Base-by-base conservation (phyloP, 2,797 vertebrate genomes). In the Pipistrellus kuhlii region DNA sequence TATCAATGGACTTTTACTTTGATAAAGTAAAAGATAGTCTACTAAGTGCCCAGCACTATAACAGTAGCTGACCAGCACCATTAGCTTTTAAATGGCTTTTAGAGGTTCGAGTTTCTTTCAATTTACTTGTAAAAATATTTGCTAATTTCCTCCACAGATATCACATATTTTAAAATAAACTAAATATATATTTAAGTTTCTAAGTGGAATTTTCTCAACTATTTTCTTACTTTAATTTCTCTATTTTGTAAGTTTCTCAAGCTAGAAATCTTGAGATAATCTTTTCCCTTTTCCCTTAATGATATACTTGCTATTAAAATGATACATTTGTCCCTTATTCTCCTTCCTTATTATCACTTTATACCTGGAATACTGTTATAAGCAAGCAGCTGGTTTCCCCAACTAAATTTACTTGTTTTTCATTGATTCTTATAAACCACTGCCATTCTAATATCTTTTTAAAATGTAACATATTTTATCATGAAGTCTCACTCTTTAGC, bases 201-300 rank as follows among this genome's bases (percentile, higher is more conserved):
- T 68, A 76, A 73, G 23, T 25, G 51, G 18, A 85, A 82, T 90
- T 77, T 68, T 81, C 76, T 85, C 25, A 93, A 87, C 46, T 85
- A 59, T 55, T 83, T 97, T 64, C 35, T 88, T 59, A 46, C 10
- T 85, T 32, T 2, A 62, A 69, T 78, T 94, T 93, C 80, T 95
- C 76, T 62, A 71, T 68, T 92, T 77, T 86, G 27, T 57, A 76
- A 30, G 44, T 41, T 93, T 90, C 32, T 95, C 78, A 94, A 84
- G 80, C 38, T 90, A 91, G 81, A 92, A 72, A 90, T 88, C 23
- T 32, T 93, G 20, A 73, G 12, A 21, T 83, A 48, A 94, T 41
- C 80, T 92, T 77, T 75, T 53, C 48, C 44, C 51, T 80, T 72
- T 82, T 83, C n/a, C 8, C 14, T 89, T 27, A 75, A 38, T 53